Evolutionary conservation across 2,888 invertebrate species (phyloP), one percentile per base, ranked within the genome.

Genomic region (Perizoma flavofasciatum): DNA sequence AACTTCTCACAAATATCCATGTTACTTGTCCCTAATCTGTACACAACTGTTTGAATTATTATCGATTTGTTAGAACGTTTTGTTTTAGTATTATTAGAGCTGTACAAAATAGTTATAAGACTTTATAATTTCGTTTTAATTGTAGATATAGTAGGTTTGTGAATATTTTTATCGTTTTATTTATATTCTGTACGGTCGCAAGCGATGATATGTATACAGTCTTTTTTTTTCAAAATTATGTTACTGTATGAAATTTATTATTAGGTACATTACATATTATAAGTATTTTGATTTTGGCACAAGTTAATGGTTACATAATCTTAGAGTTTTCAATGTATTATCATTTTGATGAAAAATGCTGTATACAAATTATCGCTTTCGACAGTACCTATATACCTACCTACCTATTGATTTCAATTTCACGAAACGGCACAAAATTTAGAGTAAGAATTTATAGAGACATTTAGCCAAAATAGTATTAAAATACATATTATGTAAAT

Each of bases 401-500:
- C n/a, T n/a, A n/a, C n/a, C n/a, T 71, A 60, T 72, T 75, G 72
- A 56, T 72, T 72, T 75, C 69, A 70, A 75, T 67, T 69, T 77
- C 85, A 88, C 83, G 73, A 81, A 78, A 89, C 77, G 89, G 90
- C 91, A 92, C 91, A 89, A 90, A 6, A 83, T 84, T 82, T 86
- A 88, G 79, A 67, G 47, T 90, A 89, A 88, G 86, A 75, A 79
- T 78, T 89, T 88, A 88, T 78, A 91, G 89, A 80, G 82, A 89
- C 85, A 81, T 89, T 89, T 92, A 92, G 91, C 91, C 91, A 92
- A 92, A 92, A 89, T 91, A 91, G 89, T 78, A 71, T 81, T 85
- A 74, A 84, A 79, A 72, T 70, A 78, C 83, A 85, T 22, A 22
- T 85, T 44, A 72, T 92, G 91, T 90, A 92, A 74, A 92, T 91